Conservation (phyloP, 2,888 invertebrate species). For the Lycocerus yunnanus region DNA sequence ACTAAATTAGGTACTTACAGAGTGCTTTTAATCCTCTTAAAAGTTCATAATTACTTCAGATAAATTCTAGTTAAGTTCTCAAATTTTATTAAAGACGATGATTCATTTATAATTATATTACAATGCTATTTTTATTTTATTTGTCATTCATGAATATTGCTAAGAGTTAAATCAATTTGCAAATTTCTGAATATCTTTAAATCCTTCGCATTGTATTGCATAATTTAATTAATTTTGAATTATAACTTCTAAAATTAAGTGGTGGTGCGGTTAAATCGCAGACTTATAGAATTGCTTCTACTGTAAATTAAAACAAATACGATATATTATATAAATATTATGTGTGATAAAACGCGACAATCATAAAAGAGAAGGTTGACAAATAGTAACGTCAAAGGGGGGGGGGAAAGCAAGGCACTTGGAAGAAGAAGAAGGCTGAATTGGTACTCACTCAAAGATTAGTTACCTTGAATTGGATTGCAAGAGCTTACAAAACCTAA, state of each 20-base stretch:
- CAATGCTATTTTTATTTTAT: background rate
- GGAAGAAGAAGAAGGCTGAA: no score
- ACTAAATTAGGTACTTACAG: constrained; percentile 9
- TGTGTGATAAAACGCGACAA: no score
- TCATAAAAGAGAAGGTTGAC: no score
- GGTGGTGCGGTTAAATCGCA: background rate
- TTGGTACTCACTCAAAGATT: no score
- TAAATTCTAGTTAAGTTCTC: constrained; percentile 5
- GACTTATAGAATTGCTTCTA: background rate
- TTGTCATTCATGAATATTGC: background rate
- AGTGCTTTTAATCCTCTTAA: constrained; percentile 16
- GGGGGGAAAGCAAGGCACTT: no score
- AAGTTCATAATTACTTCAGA: constrained; percentile 9
- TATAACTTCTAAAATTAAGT: background rate
- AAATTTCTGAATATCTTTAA: background rate
- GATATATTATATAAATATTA: no score
- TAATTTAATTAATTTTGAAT: background rate
- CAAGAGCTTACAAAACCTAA: no score
- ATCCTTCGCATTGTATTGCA: background rate
- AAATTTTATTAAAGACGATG: background rate
- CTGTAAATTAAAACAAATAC: no score
- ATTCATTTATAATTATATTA: background rate
- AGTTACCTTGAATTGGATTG: no score
- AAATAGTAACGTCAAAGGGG: no score
- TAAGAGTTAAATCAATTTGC: background rate